A percentile compares a stretch with the other conserved stretches of the same genome.
phyloP scores from a whole-genome alignment of 2,113 vertebrate genomes.

The Picathartes gymnocephalus region DNA sequence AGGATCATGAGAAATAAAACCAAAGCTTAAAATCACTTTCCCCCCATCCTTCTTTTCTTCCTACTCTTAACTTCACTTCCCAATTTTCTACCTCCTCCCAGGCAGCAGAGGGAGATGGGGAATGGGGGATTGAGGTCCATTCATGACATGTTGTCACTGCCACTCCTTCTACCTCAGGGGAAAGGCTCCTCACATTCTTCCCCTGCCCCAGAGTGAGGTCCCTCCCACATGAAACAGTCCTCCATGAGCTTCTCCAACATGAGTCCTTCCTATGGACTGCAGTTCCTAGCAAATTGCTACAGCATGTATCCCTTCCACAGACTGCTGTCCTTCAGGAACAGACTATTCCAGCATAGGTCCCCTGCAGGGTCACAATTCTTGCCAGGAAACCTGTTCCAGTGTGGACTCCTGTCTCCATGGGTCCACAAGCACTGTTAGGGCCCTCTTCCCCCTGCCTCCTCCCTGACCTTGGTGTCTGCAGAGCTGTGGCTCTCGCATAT shows the following conservation, averaged over 20 bases:
- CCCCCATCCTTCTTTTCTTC: not conserved
- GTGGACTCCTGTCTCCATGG: not conserved
- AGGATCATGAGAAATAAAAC: not conserved
- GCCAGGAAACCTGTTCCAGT: not conserved
- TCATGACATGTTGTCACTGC: no score
- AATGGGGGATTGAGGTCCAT: accelerated
- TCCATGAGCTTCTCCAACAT: accelerated
- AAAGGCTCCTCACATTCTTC: not conserved
- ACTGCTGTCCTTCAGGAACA: not conserved
- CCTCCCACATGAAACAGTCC: not conserved
- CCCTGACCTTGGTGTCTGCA: not conserved
- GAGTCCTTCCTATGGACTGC: not conserved
- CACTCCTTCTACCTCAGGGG: not conserved
- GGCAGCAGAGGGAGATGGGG: not conserved
- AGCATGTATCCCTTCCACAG: not conserved
- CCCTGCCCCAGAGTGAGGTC: not conserved
- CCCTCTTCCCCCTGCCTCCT: not conserved
- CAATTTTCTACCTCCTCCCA: not conserved
- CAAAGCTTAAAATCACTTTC: not conserved
- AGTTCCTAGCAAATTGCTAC: not conserved
- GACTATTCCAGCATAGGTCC: not conserved
- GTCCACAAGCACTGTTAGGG: not conserved
- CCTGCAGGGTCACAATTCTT: not conserved
- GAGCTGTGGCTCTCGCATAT: not conserved
- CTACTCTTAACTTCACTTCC: not conserved